Base-by-base conservation (phyloP, 2,113 vertebrate genomes). In the Pao palembangensis region DNA sequence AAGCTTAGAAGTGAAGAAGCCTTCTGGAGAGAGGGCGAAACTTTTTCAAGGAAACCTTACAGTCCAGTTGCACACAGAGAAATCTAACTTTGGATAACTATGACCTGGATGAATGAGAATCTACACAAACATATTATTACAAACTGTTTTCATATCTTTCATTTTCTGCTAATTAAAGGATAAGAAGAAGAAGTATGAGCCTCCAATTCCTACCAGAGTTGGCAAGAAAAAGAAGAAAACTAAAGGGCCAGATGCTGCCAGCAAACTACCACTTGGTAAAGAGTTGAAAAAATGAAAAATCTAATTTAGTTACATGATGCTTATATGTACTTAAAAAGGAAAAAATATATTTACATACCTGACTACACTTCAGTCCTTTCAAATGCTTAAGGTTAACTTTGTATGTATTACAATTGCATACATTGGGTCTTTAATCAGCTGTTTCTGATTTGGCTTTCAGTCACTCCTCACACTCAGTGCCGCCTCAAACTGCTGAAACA, bases 141-240 rank as follows among this genome's bases (percentile, higher is more conserved):
- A 28, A 28, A 38, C 34, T 12, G 18, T 51, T 31, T 56, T 53
- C 18, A 42, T 1, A 13, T 8, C 0, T 44, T 1, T 0, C 4
- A 19, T n/a, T 60, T 55, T 64, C 44, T 59, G 17, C 16, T 17
- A 21, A 23, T 31, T n/a, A 2, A 66, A 99, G 96, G 97, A 99
- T 81, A 99, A 99, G 91, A 99, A 99, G 74, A 99, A 99, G 89
- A 99, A 99, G 78, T 99, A 99, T 2, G 96, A 99, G 73, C 96
- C 96, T 49, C 97, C 97, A 1, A 98, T 99, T 72, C 96, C 96
- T 69, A 98, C 96, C n/a, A 92, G 97, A 91, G 96, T 99, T 68
- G 97, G 97, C 28, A 99, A 99, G 75, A 98, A 91, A 87, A 98
- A 98, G 90, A 99, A 96, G 92, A 99, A 96, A 75, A 94, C 94